phyloP scores from a whole-genome alignment of 2,113 vertebrate genomes.

The Pteronura brasiliensis region DNA sequence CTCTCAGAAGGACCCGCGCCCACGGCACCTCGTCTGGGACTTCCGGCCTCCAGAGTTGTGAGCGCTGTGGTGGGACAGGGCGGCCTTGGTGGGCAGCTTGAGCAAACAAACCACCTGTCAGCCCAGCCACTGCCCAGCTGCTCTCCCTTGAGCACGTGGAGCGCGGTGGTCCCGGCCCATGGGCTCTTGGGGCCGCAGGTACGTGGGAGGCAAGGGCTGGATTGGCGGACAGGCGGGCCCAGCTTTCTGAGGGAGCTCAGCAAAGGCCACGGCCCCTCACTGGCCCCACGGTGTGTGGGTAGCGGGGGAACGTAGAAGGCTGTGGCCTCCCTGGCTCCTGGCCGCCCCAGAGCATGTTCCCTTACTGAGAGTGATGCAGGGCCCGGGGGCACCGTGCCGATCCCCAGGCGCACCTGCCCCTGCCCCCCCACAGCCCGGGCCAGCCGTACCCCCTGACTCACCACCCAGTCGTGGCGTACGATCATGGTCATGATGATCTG shows the following conservation, averaged over 20 bases:
- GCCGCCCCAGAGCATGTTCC: neutral
- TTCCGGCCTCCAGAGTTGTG: neutral
- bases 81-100: accelerated
- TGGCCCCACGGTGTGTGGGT: accelerated
- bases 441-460: conserved; percentile 75
- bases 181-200: neutral
- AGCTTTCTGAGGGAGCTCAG: neutral
- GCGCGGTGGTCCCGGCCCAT: accelerated
- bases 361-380: neutral
- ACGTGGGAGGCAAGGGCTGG: neutral
- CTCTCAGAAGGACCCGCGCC: neutral
- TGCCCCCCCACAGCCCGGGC: neutral
- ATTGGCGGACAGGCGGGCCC: accelerated
- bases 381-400: no score
- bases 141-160: accelerated
- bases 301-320: neutral
- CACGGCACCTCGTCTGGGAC: neutral
- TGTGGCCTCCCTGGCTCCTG: neutral
- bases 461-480: conserved; percentile 89
- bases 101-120: neutral
- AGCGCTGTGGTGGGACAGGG: neutral
- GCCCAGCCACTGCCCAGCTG: neutral
- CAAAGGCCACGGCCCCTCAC: neutral
- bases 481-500: conserved; percentile 92
- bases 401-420: accelerated